Percentiles rank a stretch among this genome's conserved stretches.
These are phyloP conservation scores for Limulus polyphemus DNA, from an alignment of 2,888 invertebrate genomes.

Conservation along the genomic window DNA sequence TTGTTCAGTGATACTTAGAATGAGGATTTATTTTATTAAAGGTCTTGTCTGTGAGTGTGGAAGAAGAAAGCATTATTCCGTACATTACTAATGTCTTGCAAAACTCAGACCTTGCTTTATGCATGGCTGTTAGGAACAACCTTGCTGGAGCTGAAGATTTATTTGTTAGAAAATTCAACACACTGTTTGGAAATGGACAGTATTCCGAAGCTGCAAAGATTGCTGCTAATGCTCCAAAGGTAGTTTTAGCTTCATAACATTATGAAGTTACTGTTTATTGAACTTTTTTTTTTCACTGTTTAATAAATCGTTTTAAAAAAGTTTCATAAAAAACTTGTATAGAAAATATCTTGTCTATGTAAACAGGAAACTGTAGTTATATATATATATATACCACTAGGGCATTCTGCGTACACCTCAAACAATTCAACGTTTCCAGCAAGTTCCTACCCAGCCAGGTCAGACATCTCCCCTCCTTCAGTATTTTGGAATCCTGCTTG, in stretches of 20 bases:
- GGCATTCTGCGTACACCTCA: conserved; percentile 94
- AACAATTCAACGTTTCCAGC: conserved; percentile 97
- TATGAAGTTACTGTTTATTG: no score
- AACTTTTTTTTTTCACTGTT: no score
- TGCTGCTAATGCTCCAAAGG: conserved; percentile 91
- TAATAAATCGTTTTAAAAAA: no score
- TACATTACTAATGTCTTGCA: conserved; percentile 92
- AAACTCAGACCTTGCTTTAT: conserved; percentile 89
- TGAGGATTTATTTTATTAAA: no score
- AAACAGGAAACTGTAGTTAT: no score
- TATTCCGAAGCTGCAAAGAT: conserved; percentile 96
- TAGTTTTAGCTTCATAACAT: conserved; percentile 20
- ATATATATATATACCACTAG: conserved; percentile 27
- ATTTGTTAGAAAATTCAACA: conserved; percentile 93
- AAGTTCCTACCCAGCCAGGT: conserved; percentile 84
- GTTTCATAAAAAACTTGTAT: no score
- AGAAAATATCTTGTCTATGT: no score
- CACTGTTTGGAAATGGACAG: conserved; percentile 86
- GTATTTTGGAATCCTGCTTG: conserved; percentile 95
- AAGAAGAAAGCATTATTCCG: conserved; percentile 93
- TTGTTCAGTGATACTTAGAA: no score
- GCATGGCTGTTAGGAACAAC: conserved; percentile 79
- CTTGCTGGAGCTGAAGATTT: conserved; percentile 94
- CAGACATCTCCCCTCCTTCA: conserved; percentile 93
- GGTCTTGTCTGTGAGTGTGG: conserved; percentile 90